phyloP scores from a whole-genome alignment of 2,113 vertebrate genomes.

The Eonycteris spelaea region DNA sequence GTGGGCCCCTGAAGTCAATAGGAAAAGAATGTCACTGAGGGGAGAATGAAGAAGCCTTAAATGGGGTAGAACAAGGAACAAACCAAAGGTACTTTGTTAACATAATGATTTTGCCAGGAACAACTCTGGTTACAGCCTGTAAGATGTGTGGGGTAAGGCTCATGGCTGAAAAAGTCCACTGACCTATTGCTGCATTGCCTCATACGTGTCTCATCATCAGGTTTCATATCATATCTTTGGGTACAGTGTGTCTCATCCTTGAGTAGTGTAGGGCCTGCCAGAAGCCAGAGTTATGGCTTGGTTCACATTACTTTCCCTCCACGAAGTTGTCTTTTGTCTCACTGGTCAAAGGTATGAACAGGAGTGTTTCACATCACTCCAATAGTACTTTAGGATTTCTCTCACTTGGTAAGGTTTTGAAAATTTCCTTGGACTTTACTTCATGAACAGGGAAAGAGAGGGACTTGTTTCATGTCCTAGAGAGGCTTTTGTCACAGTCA shows the following conservation, averaged over 20 bases:
- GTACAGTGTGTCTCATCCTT: accelerated
- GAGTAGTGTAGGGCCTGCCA: neutral
- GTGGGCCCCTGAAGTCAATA: neutral
- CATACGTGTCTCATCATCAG: neutral
- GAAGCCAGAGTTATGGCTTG: neutral
- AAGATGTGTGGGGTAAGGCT: neutral
- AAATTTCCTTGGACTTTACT: neutral
- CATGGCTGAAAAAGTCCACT: neutral
- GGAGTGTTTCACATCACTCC: neutral
- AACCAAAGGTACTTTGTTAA: neutral
- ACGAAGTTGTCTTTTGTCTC: neutral
- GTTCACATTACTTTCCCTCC: neutral
- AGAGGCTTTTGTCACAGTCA: neutral
- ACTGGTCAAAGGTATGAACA: neutral
- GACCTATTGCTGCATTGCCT: neutral
- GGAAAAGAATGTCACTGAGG: neutral
- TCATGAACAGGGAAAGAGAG: neutral
- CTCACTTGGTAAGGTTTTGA: neutral
- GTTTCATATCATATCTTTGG: neutral
- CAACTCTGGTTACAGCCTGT: neutral
- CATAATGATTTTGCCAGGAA: neutral
- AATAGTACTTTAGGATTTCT: neutral
- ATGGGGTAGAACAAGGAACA: neutral
- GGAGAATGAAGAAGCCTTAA: neutral
- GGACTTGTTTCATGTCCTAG: neutral